Base-by-base conservation (phyloP, 2,113 vertebrate species). In the Ptilorrhoa leucosticta region DNA sequence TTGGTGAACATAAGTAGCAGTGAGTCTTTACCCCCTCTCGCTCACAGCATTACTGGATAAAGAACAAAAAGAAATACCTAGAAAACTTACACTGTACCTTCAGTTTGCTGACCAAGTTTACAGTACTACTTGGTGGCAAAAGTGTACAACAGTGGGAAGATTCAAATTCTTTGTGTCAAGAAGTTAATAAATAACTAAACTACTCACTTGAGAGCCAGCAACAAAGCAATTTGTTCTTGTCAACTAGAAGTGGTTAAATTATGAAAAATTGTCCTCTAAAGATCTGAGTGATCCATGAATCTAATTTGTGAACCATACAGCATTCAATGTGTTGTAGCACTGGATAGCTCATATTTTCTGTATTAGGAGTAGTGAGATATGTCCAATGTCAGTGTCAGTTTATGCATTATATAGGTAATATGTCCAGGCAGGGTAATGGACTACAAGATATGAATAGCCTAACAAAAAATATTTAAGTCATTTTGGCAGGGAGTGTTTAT, bases 211-310 rank as follows among this genome's bases (percentile, higher is more conserved):
- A 72, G 60, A 96, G 68, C 87, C 53, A 92, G 92, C 89, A 97
- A 57, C 58, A 92, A 95, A 96, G 75, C 68, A 85, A 95, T 98
- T 97, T 97, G 90, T 94, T 94, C 73, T 95, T 97, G 96, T 97
- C 95, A 96, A 31, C 60, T 51, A 40, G 37, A 89, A 61, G 89
- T 94, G 56, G 86, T 92, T 94, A 95, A 96, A 96, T 97, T 91
- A 89, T 97, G 95, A 97, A 93, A 97, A 97, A 97, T 90, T 66
- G 27, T 72, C 90, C 83, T 94, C 53, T 81, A 56, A 91, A 94
- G 57, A 30, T 76, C 64, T 65, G 35, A 50, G 37, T 80, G 92
- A 87, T 96, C 84, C 51, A 35, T 63, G 37, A 94, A 91, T 96
- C 75, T 92, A 77, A 79, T 96, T 93, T 95, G 80, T 94, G 75